Conservation (phyloP, 2,797 vertebrate genomes). For the Knipowitschia caucasica region DNA sequence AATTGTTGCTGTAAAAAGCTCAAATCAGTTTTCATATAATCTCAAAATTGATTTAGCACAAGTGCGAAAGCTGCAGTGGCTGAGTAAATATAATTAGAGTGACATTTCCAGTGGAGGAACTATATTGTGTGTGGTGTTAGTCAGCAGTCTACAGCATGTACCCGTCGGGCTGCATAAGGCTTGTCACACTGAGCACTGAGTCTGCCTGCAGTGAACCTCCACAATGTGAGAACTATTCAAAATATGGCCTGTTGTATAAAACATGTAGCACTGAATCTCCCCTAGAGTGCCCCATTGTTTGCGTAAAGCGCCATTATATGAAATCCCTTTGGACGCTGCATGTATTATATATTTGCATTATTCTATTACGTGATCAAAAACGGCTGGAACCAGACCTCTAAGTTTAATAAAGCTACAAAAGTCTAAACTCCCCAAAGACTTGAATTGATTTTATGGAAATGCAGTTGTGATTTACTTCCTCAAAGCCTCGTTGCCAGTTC, state of each 20-base stretch:
- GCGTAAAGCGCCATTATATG: neutral
- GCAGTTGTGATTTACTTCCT: conserved; percentile 2
- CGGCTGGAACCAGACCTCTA: neutral
- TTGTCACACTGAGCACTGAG: conserved; percentile 9
- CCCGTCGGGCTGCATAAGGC: neutral
- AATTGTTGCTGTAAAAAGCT: neutral
- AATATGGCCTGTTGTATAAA: conserved; percentile 20
- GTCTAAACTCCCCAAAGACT: conserved; percentile 1
- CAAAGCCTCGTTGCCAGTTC: conserved; percentile 4
- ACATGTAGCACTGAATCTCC: conserved; percentile 14
- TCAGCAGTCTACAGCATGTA: conserved; percentile 1
- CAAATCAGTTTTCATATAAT: neutral
- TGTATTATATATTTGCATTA: neutral
- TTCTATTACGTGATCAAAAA: neutral
- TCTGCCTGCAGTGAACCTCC: conserved; percentile 5
- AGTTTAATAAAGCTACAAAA: neutral
- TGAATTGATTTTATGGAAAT: conserved; percentile 6
- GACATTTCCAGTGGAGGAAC: neutral
- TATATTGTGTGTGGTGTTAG: neutral
- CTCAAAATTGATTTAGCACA: neutral
- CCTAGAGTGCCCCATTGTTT: neutral
- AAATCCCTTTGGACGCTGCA: neutral
- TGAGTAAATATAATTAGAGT: neutral
- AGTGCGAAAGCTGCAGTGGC: neutral
- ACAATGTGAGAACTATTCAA: conserved; percentile 4